Evolutionary conservation across 1,140 invertebrate species (phyloP).

Genomic region (Drosophila pandora): DNA sequence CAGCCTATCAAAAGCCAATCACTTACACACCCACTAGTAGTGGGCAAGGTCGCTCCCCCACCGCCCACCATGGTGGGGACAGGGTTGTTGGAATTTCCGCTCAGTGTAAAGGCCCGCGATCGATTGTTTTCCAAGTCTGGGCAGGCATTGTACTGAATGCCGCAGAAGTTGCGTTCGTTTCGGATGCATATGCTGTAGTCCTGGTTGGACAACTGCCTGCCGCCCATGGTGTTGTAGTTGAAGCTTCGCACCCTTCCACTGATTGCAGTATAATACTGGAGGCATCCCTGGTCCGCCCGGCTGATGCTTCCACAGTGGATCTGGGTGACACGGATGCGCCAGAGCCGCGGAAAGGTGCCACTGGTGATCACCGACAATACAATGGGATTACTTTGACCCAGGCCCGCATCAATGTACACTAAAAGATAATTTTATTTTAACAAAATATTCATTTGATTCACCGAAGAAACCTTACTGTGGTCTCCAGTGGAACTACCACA

Average conservation of each 20-base stretch:
- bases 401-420: conserved; percentile 94
- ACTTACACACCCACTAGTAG: conserved; percentile 86
- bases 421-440: neutral
- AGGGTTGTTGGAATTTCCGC: conserved; percentile 88
- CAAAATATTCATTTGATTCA: neutral
- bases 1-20: conserved; percentile 93
- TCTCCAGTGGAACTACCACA: conserved; percentile 92
- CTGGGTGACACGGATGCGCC: conserved; percentile 92
- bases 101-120: conserved; percentile 88
- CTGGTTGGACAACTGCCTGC: conserved; percentile 94
- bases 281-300: conserved; percentile 91
- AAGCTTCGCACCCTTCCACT: conserved; percentile 92
- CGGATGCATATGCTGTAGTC: conserved; percentile 94
- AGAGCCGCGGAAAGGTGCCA: conserved; percentile 89
- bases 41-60: conserved; percentile 82
- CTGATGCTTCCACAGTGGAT: conserved; percentile 90
- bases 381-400: conserved; percentile 89
- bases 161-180: conserved; percentile 94
- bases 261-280: conserved; percentile 91
- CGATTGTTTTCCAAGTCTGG: conserved; percentile 86
- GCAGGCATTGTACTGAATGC: conserved; percentile 92
- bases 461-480: conserved; percentile 88
- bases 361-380: conserved; percentile 92
- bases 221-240: conserved; percentile 90
- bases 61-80: conserved; percentile 88